These are phyloP conservation scores for Phthorimaea operculella DNA, from an alignment of 1,140 invertebrate genomes.

Conservation along the genomic window DNA sequence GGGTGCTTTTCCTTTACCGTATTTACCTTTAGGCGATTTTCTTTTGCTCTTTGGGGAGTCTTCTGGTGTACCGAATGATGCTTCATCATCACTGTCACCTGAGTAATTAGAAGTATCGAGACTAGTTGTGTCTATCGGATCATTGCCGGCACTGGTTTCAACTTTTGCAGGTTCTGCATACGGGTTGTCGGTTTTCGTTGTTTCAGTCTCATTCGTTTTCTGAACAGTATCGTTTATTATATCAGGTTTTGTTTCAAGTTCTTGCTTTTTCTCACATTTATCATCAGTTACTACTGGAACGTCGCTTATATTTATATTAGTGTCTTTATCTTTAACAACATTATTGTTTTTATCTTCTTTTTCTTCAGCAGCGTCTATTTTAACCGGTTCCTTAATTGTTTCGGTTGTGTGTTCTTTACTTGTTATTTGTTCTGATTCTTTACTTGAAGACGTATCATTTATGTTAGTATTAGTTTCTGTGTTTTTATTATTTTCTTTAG, in stretches of 20 bases:
- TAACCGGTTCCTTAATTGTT: not conserved
- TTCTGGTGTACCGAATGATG: constrained; percentile 62
- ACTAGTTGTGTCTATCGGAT: constrained; percentile 23
- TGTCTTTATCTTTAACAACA: not conserved
- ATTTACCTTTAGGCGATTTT: constrained; percentile 51
- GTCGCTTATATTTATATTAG: not conserved
- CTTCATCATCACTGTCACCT: constrained; percentile 53
- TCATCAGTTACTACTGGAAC: not conserved
- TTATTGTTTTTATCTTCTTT: not conserved
- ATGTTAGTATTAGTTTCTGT: too few species aligned
- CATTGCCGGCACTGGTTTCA: not conserved
- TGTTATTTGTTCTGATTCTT: not conserved
- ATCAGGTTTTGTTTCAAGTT: not conserved
- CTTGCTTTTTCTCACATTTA: not conserved
- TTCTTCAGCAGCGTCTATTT: not conserved
- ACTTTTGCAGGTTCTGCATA: not conserved
- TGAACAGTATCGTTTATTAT: not conserved
- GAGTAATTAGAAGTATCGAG: constrained; percentile 34
- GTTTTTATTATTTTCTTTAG: not conserved
- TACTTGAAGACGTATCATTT: too few species aligned
- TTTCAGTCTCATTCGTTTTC: not conserved
- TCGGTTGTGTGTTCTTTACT: not conserved
- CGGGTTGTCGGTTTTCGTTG: not conserved
- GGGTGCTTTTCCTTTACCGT: constrained; percentile 61
- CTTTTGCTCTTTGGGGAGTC: constrained; percentile 51